Evolutionary conservation across 2,797 vertebrate genomes (phyloP).

Genomic region (Ctenosaura bakeri): DNA sequence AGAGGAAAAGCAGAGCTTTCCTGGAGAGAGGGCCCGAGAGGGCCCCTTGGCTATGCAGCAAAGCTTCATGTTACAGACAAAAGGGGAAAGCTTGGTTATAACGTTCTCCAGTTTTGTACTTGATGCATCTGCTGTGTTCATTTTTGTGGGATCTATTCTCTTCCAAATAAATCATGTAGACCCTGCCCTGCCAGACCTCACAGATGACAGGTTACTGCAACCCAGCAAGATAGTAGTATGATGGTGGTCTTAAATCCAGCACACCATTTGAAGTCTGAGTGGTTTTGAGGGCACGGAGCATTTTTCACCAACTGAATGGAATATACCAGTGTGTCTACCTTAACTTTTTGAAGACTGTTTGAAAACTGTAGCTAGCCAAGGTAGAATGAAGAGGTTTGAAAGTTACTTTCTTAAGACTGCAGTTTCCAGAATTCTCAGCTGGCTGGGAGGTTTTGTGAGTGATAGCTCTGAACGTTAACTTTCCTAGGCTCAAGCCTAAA

Average conservation of each 20-base stretch:
- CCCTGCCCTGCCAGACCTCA: neutral
- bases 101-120: neutral
- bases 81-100: neutral
- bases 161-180: neutral
- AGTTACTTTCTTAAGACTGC: no score
- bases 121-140: neutral
- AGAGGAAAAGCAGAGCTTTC: neutral
- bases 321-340: neutral
- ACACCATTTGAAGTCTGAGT: neutral
- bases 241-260: neutral
- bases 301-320: neutral
- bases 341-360: neutral
- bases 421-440: no score
- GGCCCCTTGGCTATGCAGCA: conserved; percentile 9
- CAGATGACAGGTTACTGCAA: neutral
- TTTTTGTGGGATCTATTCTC: neutral
- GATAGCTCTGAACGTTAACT: no score
- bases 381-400: no score
- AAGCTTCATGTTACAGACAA: neutral
- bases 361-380: neutral
- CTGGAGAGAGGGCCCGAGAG: neutral
- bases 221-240: neutral
- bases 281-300: no score
- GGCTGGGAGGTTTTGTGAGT: no score
- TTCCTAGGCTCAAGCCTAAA: no score